These are phyloP conservation scores for Folsomia candida DNA, from an alignment of 2,888 invertebrate genomes.

Conservation along the genomic window DNA sequence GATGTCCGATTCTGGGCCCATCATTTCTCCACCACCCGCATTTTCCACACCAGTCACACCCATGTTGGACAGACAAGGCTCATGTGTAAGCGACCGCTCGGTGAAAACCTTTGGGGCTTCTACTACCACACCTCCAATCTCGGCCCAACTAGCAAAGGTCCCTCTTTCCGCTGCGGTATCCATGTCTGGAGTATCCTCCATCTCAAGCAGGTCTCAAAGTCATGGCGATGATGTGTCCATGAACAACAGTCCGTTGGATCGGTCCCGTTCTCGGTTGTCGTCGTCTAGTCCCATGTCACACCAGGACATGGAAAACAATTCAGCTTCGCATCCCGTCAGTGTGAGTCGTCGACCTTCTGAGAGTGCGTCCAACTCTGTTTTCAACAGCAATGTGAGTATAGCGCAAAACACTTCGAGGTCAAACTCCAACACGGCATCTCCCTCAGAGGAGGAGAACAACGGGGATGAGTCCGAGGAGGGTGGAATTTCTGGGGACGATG, in stretches of 20 bases:
- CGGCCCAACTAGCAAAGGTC: not conserved
- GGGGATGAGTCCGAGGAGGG: constrained; percentile 40
- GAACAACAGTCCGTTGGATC: constrained; percentile 41
- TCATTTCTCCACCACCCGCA: constrained; percentile 48
- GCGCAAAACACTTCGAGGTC: not conserved
- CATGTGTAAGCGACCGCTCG: constrained; percentile 45
- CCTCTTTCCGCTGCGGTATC: constrained; percentile 41
- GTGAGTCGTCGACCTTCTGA: not conserved
- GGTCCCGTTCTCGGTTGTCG: constrained; percentile 30
- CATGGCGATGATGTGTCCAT: constrained; percentile 40
- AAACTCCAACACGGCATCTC: not conserved
- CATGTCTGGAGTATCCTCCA: constrained; percentile 43
- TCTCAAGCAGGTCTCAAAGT: constrained; percentile 29
- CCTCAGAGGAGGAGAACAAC: constrained; percentile 34
- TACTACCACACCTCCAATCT: not conserved
- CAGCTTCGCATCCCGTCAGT: not conserved
- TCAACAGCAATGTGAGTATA: not conserved
- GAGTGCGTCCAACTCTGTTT: not conserved
- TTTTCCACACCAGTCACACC: constrained; percentile 50
- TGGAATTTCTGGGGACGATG: constrained; percentile 35
- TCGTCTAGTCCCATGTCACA: constrained; percentile 45
- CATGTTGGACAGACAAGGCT: constrained; percentile 48
- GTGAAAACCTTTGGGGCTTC: not conserved
- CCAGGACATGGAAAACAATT: constrained; percentile 21
- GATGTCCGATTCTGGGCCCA: constrained; percentile 47